phyloP scores from a whole-genome alignment of 1,140 invertebrate species.

The Leptopilina clavipes region DNA sequence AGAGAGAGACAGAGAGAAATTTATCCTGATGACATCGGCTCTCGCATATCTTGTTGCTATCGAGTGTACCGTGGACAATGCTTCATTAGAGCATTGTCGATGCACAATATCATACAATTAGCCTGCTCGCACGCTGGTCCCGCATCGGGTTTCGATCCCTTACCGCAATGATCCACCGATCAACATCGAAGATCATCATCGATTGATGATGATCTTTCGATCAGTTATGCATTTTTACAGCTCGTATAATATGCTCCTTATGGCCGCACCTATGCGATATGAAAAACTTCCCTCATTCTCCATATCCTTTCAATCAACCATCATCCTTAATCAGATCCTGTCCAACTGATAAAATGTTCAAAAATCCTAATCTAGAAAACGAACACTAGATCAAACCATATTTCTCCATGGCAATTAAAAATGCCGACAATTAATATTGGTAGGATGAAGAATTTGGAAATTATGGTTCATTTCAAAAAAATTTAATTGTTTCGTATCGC shows the following conservation, averaged over 20 bases:
- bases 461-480: no score
- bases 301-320: constrained; percentile 20
- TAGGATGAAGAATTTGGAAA: no score
- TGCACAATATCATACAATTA: constrained; percentile 73
- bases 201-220: constrained; percentile 65
- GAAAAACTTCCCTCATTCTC: constrained; percentile 43
- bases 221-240: constrained; percentile 63
- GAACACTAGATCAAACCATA: no score
- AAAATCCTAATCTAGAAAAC: neutral
- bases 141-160: constrained; percentile 44
- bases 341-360: constrained; percentile 23
- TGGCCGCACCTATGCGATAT: constrained; percentile 54
- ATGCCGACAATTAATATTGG: no score
- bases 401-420: no score
- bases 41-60: constrained; percentile 39
- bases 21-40: constrained; percentile 56
- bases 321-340: constrained; percentile 35
- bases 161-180: constrained; percentile 18
- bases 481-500: neutral
- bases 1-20: constrained; percentile 46
- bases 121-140: constrained; percentile 59
- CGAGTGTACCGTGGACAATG: constrained; percentile 66
- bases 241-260: constrained; percentile 61
- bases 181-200: constrained; percentile 56
- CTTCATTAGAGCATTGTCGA: constrained; percentile 73